Base-by-base conservation (phyloP, 2,888 invertebrate genomes). In the Prosopocoilus inquinatus region DNA sequence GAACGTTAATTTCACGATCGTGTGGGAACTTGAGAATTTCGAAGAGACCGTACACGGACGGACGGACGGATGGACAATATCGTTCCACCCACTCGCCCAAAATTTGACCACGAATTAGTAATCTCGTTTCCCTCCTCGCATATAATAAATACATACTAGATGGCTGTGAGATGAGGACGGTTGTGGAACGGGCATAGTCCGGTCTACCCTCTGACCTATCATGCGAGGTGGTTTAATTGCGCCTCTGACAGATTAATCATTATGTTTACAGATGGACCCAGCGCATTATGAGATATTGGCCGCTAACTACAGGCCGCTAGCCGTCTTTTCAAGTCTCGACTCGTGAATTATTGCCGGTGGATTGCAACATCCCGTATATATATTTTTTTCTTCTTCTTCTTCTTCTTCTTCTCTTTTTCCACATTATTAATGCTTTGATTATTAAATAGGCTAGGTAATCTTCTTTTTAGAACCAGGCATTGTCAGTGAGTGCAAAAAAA, bases 241-340 rank as follows among this genome's bases (percentile, higher is more conserved):
- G 64, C 63, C 57, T 62, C 62, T 69, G 71, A 70, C 70, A 70
- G 70, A 65, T 64, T 70, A 70, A 70, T 68, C 62, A 69, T 66
- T 62, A 67, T 62, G 63, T 68, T 64, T 62, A 61, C 57, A 56
- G 58, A 62, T 61, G 57, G 57, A 56, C 58, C 55, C 59, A 54
- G 60, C 61, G 56, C 57, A 50, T 60, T 65, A 65, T 68, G 67
- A 68, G 64, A 61, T 66, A 69, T 66, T 67, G 67, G 50, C 62
- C 64, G 60, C 57, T 67, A 68, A 69, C 63, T 65, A 65, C 58
- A 63, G 61, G 53, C 59, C 58, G 60, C 55, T 41, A 47, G 46
- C 36, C 53, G 35, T 47, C 47, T 34, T 28, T 48, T 49, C 28
- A 48, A 32, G 33, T 35, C 38, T 15, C 36, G 15, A 63, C 59